Evolutionary conservation across 2,888 invertebrate genomes (phyloP).

Genomic region (Sphinx pinastri): DNA sequence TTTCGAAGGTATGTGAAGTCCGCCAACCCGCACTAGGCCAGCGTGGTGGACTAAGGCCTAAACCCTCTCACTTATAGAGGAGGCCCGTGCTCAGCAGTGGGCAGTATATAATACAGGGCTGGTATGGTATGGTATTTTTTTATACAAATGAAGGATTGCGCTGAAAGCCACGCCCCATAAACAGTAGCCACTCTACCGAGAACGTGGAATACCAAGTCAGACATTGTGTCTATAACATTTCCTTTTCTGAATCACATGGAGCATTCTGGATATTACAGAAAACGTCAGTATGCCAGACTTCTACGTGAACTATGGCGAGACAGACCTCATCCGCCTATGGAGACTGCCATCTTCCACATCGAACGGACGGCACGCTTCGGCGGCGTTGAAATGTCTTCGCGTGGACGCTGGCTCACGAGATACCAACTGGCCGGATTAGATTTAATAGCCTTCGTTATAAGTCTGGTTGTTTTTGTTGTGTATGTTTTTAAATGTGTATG

Average conservation of each 20-base stretch:
- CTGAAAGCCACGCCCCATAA: too few relatives aligned
- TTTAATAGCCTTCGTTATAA: constrained; percentile 39
- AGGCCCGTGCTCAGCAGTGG: too few relatives aligned
- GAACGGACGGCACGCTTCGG: constrained; percentile 51
- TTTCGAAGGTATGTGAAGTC: too few relatives aligned
- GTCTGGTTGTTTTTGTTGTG: constrained; percentile 25
- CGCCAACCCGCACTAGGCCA: too few relatives aligned
- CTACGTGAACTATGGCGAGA: constrained; percentile 51
- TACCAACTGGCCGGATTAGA: constrained; percentile 46
- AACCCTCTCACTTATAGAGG: too few relatives aligned
- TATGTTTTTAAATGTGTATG: constrained; percentile 25
- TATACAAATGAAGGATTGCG: too few relatives aligned
- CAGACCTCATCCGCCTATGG: constrained; percentile 53
- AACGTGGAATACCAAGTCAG: too few relatives aligned
- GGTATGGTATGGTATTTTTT: too few relatives aligned
- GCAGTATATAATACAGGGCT: too few relatives aligned
- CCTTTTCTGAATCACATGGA: neutral
- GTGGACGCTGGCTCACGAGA: constrained; percentile 41
- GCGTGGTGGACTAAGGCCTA: too few relatives aligned
- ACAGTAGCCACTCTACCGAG: too few relatives aligned
- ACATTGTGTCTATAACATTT: too few relatives aligned
- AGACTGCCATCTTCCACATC: constrained; percentile 54
- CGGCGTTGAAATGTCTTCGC: constrained; percentile 48
- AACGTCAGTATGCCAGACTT: constrained; percentile 45
- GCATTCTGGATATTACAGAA: constrained; percentile 43